Conservation (phyloP, 2,113 vertebrate genomes). For the Osmerus eperlanus region DNA sequence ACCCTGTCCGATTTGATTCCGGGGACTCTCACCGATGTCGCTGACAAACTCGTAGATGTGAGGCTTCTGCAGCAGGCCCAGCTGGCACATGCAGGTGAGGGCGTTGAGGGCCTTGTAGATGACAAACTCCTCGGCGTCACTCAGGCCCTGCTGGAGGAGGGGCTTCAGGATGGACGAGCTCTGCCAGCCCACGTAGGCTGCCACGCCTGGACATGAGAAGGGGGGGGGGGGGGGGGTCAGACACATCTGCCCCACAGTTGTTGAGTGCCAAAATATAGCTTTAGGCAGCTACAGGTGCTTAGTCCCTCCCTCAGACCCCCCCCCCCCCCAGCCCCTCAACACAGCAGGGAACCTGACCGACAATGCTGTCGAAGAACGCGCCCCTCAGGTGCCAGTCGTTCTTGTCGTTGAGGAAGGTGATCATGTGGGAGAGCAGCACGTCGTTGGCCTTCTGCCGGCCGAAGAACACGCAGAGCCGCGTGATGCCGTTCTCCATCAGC, state of each 20-base stretch:
- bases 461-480: slow-evolving; percentile 95
- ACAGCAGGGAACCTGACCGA: slow-evolving; percentile 75
- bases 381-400: slow-evolving; percentile 97
- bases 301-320: no score
- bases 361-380: slow-evolving; percentile 99
- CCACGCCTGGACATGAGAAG: slow-evolving; percentile 78
- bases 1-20: neutral
- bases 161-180: slow-evolving; percentile 97
- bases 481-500: slow-evolving; percentile 97
- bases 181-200: slow-evolving; percentile 98
- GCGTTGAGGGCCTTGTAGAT: slow-evolving; percentile 96
- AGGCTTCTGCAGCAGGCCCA: slow-evolving; percentile 93
- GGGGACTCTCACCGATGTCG: slow-evolving; percentile 83
- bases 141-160: slow-evolving; percentile 93
- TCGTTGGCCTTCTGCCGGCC: slow-evolving; percentile 98
- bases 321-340: no score
- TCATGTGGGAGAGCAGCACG: slow-evolving; percentile 96
- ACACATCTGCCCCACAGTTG: no score
- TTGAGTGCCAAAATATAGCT: no score
- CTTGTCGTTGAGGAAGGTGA: slow-evolving; percentile 98
- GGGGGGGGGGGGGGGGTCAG: neutral
- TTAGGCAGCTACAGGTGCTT: no score
- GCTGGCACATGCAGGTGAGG: slow-evolving; percentile 95
- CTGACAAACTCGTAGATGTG: slow-evolving; percentile 96
- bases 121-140: slow-evolving; percentile 97